Conservation (phyloP, 2,888 invertebrate species). For the Onchidella celtica region DNA sequence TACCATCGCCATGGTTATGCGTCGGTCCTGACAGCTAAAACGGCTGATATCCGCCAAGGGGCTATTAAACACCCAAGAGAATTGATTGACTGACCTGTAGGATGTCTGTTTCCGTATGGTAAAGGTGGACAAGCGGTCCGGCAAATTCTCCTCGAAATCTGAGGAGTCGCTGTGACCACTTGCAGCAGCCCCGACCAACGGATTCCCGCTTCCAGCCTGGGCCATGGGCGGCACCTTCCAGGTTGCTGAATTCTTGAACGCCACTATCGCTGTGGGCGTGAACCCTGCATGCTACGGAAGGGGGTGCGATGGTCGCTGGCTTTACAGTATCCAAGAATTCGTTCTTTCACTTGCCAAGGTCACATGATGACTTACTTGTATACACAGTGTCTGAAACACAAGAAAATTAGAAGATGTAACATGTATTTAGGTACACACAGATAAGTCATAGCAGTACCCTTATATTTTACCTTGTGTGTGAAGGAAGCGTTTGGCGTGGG, state of each 20-base stretch:
- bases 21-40: too few relatives aligned
- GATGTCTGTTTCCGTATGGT: slow-evolving; percentile 66
- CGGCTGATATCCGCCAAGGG: too few relatives aligned
- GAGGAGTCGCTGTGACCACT: slow-evolving; percentile 54
- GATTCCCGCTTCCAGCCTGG: neutral
- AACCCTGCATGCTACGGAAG: neutral
- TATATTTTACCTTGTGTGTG: too few relatives aligned
- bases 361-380: neutral
- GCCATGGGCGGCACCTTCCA: slow-evolving; percentile 11
- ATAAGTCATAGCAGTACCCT: too few relatives aligned
- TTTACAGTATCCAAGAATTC: neutral
- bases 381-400: neutral
- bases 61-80: too few relatives aligned
- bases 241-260: neutral
- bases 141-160: slow-evolving; percentile 56
- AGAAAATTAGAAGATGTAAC: too few relatives aligned
- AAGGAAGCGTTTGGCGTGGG: too few relatives aligned
- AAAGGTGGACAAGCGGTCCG: slow-evolving; percentile 57
- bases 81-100: slow-evolving; percentile 63
- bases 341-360: neutral
- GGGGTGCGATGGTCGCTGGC: neutral
- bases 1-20: too few relatives aligned
- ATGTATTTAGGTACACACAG: too few relatives aligned
- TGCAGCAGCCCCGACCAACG: neutral
- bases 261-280: neutral